Evolutionary conservation across 2,888 invertebrate genomes (phyloP).

Genomic region (Chironomus tentans): DNA sequence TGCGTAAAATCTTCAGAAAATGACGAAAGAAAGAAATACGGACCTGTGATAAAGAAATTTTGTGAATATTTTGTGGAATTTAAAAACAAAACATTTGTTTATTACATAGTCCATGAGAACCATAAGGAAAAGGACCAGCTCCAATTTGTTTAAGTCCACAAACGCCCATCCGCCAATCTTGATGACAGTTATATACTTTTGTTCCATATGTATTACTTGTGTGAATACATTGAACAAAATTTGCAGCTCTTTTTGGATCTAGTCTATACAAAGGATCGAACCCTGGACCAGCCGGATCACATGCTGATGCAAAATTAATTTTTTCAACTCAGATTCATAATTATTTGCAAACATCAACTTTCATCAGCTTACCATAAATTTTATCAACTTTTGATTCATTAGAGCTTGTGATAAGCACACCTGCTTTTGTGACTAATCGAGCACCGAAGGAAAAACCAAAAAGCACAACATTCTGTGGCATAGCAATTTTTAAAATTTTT

Average conservation of each 20-base stretch:
- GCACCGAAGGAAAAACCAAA: conserved; percentile 14
- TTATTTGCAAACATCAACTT: too few species aligned
- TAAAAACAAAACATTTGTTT: too few species aligned
- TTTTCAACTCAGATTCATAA: too few species aligned
- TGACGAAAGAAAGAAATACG: not conserved
- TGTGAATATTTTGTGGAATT: not conserved
- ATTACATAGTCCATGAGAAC: conserved; percentile 1
- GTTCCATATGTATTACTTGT: conserved; percentile 16
- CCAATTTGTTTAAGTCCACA: conserved; percentile 9
- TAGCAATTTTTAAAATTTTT: conserved; percentile 29
- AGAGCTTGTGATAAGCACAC: not conserved
- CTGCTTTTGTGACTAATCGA: not conserved
- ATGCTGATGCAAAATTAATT: not conserved
- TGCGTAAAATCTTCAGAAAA: not conserved
- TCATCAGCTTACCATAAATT: not conserved
- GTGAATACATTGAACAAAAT: conserved; percentile 6
- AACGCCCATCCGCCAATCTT: conserved; percentile 13
- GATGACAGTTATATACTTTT: not conserved
- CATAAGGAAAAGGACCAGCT: not conserved
- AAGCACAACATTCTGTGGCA: not conserved
- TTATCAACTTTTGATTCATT: not conserved
- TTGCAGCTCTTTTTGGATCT: not conserved
- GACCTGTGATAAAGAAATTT: not conserved
- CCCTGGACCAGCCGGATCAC: not conserved
- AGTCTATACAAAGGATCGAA: not conserved